Conservation (phyloP, 2,888 invertebrate genomes). For the Platycheirus albimanus region DNA sequence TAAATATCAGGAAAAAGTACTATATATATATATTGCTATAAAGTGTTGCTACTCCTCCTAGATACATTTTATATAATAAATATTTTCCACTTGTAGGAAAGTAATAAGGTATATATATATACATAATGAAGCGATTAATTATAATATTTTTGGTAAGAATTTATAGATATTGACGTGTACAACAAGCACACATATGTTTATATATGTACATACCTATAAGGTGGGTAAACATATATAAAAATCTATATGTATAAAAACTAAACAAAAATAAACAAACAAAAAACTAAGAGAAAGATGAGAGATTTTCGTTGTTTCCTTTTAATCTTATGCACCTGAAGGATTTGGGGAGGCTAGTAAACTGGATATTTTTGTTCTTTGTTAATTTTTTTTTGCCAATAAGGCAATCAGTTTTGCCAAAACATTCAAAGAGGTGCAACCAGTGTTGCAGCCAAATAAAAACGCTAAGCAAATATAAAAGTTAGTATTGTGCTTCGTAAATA, state of each 20-base stretch:
- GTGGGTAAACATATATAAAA: conserved; percentile 25
- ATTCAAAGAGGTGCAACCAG: too few species aligned
- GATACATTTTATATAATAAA: conserved; percentile 37
- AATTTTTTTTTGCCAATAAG: too few species aligned
- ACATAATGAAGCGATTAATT: conserved; percentile 10
- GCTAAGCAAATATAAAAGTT: too few species aligned
- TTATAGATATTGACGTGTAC: conserved; percentile 52
- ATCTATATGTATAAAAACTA: conserved; percentile 36
- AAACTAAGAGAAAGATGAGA: not conserved
- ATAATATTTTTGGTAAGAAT: conserved; percentile 41
- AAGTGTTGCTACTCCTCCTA: conserved; percentile 54
- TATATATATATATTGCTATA: conserved; percentile 47
- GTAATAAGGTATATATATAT: conserved; percentile 4
- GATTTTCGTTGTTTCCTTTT: not conserved
- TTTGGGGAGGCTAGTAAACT: too few species aligned
- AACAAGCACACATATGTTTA: conserved; percentile 1
- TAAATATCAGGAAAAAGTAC: conserved; percentile 41
- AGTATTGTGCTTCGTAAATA: too few species aligned
- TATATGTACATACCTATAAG: conserved; percentile 22
- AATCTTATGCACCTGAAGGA: too few species aligned
- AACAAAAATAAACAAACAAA: conserved; percentile 31
- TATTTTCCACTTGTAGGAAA: conserved; percentile 38
- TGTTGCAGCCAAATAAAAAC: too few species aligned
- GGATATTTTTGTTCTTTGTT: too few species aligned
- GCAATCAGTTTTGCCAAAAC: too few species aligned